Evolutionary conservation across 2,797 vertebrate species (phyloP), one percentile per base, ranked within the genome.

Genomic region (Helicolenus hilgendorfi): DNA sequence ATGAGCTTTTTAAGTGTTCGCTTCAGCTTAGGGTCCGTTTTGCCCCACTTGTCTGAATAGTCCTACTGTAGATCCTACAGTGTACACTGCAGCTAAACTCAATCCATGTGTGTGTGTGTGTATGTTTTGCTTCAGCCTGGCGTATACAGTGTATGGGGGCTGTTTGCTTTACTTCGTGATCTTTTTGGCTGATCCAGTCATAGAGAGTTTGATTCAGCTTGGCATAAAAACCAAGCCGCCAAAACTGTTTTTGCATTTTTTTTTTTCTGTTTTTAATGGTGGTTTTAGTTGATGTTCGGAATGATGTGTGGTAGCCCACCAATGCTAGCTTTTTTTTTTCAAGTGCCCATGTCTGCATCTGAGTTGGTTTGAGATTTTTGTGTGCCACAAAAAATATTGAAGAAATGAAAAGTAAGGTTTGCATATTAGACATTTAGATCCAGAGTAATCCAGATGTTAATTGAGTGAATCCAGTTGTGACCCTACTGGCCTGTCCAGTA

Each of bases 151-250:
- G 14, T 41, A 64, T 85, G 27, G 8, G 36, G 41, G 75, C n/a
- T 85, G 82, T 89, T 91, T 93, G 29, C 77, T 86, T 81, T 58
- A 26, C 41, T 72, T 56, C 6, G 3, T 67, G 83, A 76, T 89
- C 49, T 62, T 72, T 77, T 56, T 49, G 20, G 72, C 45, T 63
- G 60, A 83, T 89, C 41, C 67, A 70, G 18, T 35, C 55, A 72
- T 20, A 83, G 74, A 88, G 64, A 58, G 18, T 74, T 80, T 74
- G 70, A 62, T 77, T 87, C 45, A 59, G 45, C 22, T n/a, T 74
- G 27, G 26, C 35, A 67, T 72, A 38, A 71, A 74, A 53, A 29
- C 31, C 13, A 27, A 60, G 20, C 53, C 18, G 33, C 68, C 64
- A n/a, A 35, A 77, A 35, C 2, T 20, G 22, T 68, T 68, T 76